A percentile compares a stretch with the other conserved stretches of the same genome.
These are phyloP conservation scores for Cuculus canorus DNA, from an alignment of 2,797 vertebrate species.

Conservation along the genomic window DNA sequence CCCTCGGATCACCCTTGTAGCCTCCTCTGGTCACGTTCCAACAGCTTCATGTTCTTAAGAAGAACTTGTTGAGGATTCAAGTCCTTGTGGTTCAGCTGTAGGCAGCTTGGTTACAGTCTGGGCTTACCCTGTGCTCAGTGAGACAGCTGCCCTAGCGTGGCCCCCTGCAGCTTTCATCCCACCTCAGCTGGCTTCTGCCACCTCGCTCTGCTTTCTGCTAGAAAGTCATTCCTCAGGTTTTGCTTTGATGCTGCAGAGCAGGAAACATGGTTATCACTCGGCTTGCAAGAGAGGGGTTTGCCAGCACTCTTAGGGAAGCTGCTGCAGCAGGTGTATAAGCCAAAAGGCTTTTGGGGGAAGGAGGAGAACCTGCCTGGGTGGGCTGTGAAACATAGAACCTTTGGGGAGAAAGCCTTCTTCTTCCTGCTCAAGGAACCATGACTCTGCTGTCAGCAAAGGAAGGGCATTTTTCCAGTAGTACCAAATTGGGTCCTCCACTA, in stretches of 20 bases:
- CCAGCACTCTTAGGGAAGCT: background rate
- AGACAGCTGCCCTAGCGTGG: background rate
- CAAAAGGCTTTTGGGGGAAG: background rate
- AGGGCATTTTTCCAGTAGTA: background rate
- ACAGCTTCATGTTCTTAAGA: too few relatives aligned
- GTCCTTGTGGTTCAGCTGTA: rapidly evolving
- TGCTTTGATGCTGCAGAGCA: background rate
- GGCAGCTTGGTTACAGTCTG: background rate
- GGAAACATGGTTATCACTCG: background rate
- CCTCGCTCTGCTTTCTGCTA: rapidly evolving
- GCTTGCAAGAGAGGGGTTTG: background rate
- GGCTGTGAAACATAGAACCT: background rate
- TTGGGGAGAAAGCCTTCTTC: background rate
- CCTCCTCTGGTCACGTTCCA: too few relatives aligned
- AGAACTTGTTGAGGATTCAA: too few relatives aligned
- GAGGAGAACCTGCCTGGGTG: background rate
- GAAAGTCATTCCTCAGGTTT: background rate
- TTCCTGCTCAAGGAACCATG: background rate
- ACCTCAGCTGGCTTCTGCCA: background rate
- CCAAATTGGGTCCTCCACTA: background rate
- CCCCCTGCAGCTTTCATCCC: too few relatives aligned
- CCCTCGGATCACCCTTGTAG: too few relatives aligned
- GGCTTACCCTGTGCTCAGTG: rapidly evolving
- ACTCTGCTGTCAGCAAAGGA: background rate
- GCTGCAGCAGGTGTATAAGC: background rate